These are phyloP conservation scores for Ischnus inquisitorius DNA, from an alignment of 2,888 invertebrate species.

Conservation along the genomic window DNA sequence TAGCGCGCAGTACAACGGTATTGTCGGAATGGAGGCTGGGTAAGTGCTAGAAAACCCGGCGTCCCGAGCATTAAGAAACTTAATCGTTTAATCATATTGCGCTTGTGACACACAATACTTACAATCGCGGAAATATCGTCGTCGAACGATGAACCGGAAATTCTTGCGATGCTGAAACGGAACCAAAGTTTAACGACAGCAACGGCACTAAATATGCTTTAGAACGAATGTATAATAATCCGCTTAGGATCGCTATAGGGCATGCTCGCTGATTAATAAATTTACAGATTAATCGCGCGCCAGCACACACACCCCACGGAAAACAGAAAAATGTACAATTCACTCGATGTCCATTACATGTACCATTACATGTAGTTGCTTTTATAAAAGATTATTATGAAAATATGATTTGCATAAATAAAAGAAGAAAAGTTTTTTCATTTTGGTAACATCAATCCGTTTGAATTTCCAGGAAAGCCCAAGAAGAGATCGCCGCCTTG, in stretches of 20 bases:
- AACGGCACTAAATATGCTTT: slow-evolving; percentile 40
- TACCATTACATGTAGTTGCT: neutral
- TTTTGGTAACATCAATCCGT: neutral
- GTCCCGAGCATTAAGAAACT: slow-evolving; percentile 27
- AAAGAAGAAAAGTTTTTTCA: neutral
- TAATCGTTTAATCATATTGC: slow-evolving; percentile 49
- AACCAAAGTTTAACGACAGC: slow-evolving; percentile 12
- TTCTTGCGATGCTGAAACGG: neutral
- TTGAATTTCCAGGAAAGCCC: slow-evolving; percentile 87
- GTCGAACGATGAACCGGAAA: slow-evolving; percentile 20
- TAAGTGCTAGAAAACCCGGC: slow-evolving; percentile 82
- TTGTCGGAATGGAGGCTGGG: slow-evolving; percentile 86
- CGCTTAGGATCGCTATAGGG: slow-evolving; percentile 28
- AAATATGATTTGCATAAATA: neutral
- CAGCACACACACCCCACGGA: neutral
- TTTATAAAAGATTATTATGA: neutral
- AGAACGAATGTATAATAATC: slow-evolving; percentile 14
- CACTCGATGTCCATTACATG: neutral
- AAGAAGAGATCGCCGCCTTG: slow-evolving; percentile 90
- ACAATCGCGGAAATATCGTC: slow-evolving; percentile 26
- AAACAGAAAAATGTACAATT: neutral
- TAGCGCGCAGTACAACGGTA: slow-evolving; percentile 87
- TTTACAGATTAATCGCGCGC: neutral
- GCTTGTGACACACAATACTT: slow-evolving; percentile 59
- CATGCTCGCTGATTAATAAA: slow-evolving; percentile 45